Conservation (phyloP, 2,888 invertebrate species). For the Rhagonycha lutea region DNA sequence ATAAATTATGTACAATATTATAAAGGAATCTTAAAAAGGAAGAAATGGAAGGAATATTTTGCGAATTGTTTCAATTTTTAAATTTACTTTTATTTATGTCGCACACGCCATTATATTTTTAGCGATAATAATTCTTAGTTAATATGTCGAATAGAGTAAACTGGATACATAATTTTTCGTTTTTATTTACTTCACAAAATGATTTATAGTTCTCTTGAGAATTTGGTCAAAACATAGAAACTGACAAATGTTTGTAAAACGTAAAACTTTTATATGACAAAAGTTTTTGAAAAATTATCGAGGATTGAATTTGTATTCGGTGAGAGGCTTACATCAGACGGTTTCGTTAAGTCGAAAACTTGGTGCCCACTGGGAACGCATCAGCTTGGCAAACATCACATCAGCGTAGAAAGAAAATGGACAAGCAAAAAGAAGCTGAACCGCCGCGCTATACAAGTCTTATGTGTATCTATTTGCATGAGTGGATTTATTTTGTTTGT, state of each 20-base stretch:
- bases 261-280: conserved; percentile 51
- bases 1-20: too few species aligned
- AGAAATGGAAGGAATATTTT: neutral
- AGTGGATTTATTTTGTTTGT: conserved; percentile 51
- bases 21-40: neutral
- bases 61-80: too few species aligned
- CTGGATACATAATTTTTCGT: conserved; percentile 11
- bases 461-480: conserved; percentile 50
- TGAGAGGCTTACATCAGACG: conserved; percentile 33
- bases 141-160: neutral
- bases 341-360: conserved; percentile 50
- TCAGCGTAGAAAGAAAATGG: conserved; percentile 47
- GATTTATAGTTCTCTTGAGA: conserved; percentile 49
- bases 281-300: conserved; percentile 53
- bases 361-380: conserved; percentile 48
- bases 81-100: neutral
- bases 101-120: neutral
- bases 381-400: conserved; percentile 51
- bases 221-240: conserved; percentile 51
- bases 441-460: conserved; percentile 32
- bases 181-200: conserved; percentile 38
- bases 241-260: conserved; percentile 51
- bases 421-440: conserved; percentile 41
- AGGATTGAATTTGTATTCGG: conserved; percentile 50
- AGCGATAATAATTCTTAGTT: neutral